Percentiles rank a stretch among this genome's conserved stretches.
phyloP scores from a whole-genome alignment of 2,797 vertebrate species.

The Percopsis omiscomaycus region DNA sequence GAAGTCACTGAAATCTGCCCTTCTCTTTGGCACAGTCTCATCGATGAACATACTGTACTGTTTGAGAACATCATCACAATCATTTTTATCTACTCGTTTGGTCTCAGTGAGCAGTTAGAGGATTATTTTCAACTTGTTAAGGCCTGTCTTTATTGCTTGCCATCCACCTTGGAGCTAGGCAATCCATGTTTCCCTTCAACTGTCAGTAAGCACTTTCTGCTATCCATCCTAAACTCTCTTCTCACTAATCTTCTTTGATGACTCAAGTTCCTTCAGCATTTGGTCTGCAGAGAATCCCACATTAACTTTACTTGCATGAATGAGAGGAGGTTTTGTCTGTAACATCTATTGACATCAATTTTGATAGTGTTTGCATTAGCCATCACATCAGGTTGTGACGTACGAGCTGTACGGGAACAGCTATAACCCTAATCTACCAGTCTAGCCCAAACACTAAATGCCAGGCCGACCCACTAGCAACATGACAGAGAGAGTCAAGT shows the following conservation, averaged over 20 bases:
- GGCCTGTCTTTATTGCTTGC: no score
- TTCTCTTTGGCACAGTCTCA: slow-evolving; percentile 1
- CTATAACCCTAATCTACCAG: no score
- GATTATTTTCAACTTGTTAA: no score
- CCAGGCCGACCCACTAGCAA: no score
- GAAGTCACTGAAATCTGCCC: slow-evolving; percentile 10
- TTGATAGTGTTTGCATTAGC: slow-evolving; percentile 14
- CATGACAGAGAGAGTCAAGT: no score
- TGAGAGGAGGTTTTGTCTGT: slow-evolving; percentile 1
- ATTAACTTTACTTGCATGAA: slow-evolving; percentile 5
- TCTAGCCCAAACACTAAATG: no score
- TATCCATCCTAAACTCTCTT: background rate
- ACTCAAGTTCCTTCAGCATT: slow-evolving; percentile 5
- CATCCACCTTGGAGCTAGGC: no score
- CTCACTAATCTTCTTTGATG: slow-evolving; percentile 2
- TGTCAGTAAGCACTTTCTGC: background rate
- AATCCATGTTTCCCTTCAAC: background rate
- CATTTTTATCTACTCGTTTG: no score
- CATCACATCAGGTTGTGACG: slow-evolving; percentile 15
- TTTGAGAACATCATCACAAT: background rate
- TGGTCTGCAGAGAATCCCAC: slow-evolving; percentile 10
- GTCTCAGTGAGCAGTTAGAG: background rate
- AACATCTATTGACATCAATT: slow-evolving; percentile 16
- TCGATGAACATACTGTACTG: no score
- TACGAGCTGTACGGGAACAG: no score